phyloP scores from a whole-genome alignment of 2,113 vertebrate species.

The Proteles cristata region DNA sequence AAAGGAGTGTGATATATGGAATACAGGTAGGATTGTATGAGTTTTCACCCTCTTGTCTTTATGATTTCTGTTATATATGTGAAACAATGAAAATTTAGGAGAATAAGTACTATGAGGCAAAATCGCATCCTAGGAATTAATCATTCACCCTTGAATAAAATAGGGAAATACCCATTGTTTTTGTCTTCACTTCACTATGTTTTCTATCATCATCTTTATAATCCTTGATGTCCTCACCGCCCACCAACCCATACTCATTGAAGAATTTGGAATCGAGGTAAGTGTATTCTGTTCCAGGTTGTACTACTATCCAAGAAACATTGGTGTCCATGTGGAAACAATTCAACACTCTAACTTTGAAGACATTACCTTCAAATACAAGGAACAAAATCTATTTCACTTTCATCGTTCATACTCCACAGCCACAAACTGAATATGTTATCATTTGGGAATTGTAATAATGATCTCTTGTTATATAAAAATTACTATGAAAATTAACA shows the following conservation, averaged over 20 bases:
- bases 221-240: background rate
- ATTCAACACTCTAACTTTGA: background rate
- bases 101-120: background rate
- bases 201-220: background rate
- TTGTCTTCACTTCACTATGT: background rate
- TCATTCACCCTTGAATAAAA: background rate
- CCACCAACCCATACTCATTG: background rate
- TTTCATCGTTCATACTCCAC: background rate
- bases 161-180: background rate
- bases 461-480: background rate
- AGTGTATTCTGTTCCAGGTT: background rate
- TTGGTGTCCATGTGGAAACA: background rate
- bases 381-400: background rate
- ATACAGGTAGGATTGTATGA: background rate
- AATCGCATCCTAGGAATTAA: background rate
- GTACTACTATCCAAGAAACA: background rate
- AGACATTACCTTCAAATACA: background rate
- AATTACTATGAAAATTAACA: background rate
- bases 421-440: background rate
- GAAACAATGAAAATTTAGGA: background rate
- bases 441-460: background rate
- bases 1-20: background rate
- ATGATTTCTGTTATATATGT: slow-evolving; percentile 6
- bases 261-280: background rate
- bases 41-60: slow-evolving; percentile 9